Evolutionary conservation across 2,113 vertebrate genomes (phyloP).

Genomic region (Aptenodytes forsteri): DNA sequence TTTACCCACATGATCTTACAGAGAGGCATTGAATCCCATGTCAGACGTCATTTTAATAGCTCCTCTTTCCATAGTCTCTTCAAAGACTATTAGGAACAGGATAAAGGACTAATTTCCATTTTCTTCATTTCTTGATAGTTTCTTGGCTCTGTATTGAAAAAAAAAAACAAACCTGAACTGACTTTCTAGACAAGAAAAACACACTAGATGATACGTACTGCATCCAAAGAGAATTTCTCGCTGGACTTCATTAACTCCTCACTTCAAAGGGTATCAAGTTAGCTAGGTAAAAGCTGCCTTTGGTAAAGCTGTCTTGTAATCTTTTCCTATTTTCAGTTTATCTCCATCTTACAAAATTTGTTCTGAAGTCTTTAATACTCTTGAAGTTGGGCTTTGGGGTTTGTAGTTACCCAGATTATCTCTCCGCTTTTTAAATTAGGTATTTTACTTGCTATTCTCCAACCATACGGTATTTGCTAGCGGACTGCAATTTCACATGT

Average conservation of each 20-base stretch:
- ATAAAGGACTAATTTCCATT: background rate
- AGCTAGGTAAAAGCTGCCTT: background rate
- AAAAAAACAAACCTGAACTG: background rate
- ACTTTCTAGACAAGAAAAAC: background rate
- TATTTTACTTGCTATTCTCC: background rate
- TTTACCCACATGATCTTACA: background rate
- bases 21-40: background rate
- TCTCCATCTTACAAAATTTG: background rate
- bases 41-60: background rate
- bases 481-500: background rate
- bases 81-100: background rate
- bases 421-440: background rate
- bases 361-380: background rate
- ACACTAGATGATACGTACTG: background rate
- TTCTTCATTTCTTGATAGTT: background rate
- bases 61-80: background rate
- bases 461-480: background rate
- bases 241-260: background rate
- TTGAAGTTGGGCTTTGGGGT: background rate
- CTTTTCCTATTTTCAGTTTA: background rate
- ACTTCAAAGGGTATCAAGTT: background rate
- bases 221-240: background rate
- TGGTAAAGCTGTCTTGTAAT: background rate
- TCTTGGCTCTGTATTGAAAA: background rate
- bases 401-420: background rate